phyloP scores from a whole-genome alignment of 1,140 invertebrate genomes.

The Argopecten irradians region DNA sequence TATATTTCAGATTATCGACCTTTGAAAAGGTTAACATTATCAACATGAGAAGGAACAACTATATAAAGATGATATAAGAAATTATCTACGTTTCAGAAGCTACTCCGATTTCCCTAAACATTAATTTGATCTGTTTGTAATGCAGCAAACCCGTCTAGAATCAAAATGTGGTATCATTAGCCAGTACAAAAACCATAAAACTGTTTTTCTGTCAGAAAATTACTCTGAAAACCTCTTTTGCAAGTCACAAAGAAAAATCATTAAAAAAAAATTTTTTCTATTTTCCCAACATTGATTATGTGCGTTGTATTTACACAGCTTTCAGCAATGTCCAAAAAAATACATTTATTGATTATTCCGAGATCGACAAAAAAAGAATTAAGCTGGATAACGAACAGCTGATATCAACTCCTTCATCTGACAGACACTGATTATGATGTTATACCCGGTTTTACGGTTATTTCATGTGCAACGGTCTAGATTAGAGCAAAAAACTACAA shows the following conservation, averaged over 20 bases:
- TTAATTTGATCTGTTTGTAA: too few species aligned
- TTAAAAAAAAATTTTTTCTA: neutral
- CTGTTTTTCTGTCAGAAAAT: neutral
- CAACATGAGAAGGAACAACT: too few species aligned
- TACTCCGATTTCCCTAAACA: too few species aligned
- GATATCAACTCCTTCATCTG: neutral
- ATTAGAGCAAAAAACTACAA: constrained; percentile 10
- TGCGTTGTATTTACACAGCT: neutral
- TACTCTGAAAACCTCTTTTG: neutral
- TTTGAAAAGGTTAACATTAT: too few species aligned
- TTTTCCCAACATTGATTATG: neutral
- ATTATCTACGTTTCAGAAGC: too few species aligned
- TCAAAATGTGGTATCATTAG: too few species aligned
- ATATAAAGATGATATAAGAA: too few species aligned
- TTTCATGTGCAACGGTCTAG: neutral
- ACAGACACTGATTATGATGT: neutral
- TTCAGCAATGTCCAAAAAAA: neutral
- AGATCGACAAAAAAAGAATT: constrained; percentile 22
- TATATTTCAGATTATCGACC: too few species aligned
- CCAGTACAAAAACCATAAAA: neutral
- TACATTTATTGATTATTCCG: neutral
- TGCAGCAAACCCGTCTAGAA: too few species aligned
- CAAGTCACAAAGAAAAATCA: neutral
- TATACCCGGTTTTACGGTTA: neutral
- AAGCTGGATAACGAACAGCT: neutral